Evolutionary conservation across 2,113 vertebrate species (phyloP), one percentile per base, ranked within the genome.

Genomic region (Mystacornis crossleyi): DNA sequence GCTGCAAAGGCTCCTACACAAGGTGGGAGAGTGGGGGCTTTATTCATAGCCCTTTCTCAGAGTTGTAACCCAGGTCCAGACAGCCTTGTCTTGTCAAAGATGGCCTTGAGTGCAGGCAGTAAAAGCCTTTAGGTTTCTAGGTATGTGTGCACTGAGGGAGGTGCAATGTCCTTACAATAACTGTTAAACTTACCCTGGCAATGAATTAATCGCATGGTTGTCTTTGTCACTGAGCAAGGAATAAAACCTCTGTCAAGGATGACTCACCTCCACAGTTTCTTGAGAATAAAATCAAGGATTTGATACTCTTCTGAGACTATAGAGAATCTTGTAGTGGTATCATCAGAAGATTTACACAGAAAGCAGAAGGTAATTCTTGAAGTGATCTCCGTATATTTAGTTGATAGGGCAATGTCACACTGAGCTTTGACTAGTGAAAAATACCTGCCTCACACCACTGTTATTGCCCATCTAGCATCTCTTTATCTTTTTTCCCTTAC

Each of bases 141-240:
- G 4, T 2, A 0, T 14, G 5, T 17, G 6, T 5, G 1, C 54
- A 66, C 15, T 29, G 14, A 60, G 8, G 2, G 4, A 29, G 5
- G 3, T 11, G 12, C 6, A 29, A 10, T 1, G 4, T 71, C 5
- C 1, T 80, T 42, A n/a, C 6, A 53, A 13, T 12, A 70, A 53
- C 12, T 38, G 10, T 24, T 57, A 66, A 26, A 67, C 24, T 78
- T 61, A 70, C 4, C 4, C 16, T 14, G n/a, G 7, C 8, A 29
- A 38, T 55, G 3, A 75, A 64, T 54, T 72, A 75, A 54, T 67
- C 2, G 0, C 6, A 5, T 9, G 8, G 8, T 10, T 79, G 31
- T 54, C 57, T n/a, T 19, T 75, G 53, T n/a, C n/a, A 45, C 15
- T 48, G 8, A 75, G 12, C 4, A 67, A 67, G 18, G 4, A 43